A percentile compares a stretch with the other conserved stretches of the same genome.
Evolutionary conservation across 2,113 vertebrate genomes (phyloP).

Genomic region (Gorilla gorilla): DNA sequence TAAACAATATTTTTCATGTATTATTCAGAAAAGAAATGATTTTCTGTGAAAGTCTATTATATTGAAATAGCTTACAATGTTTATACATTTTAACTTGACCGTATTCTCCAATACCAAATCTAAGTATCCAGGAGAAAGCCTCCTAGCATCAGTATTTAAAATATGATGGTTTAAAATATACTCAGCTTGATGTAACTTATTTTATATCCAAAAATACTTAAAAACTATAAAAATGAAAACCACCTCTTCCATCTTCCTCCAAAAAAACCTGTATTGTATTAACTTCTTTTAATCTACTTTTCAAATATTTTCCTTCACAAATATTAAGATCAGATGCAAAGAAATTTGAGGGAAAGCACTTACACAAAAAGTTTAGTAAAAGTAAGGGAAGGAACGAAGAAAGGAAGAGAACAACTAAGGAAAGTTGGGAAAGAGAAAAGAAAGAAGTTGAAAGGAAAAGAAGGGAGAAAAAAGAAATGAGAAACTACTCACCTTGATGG

Average conservation of each 20-base stretch:
- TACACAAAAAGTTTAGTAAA: neutral
- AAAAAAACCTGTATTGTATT: neutral
- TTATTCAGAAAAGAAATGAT: neutral
- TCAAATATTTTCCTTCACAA: conserved; percentile 13
- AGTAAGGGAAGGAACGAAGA: neutral
- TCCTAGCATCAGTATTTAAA: neutral
- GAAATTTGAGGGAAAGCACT: neutral
- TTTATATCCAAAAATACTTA: neutral
- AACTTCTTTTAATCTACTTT: neutral
- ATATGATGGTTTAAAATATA: neutral
- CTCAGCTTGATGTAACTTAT: neutral
- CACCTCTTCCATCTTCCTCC: neutral
- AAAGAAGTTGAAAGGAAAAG: neutral
- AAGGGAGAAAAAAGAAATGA: no score
- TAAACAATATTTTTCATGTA: neutral
- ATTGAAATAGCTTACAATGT: neutral
- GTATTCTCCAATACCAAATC: conserved; percentile 8
- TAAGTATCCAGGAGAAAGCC: neutral
- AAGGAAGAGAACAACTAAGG: neutral
- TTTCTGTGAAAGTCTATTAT: neutral
- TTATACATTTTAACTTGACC: neutral
- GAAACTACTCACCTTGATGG: neutral
- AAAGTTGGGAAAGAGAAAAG: neutral
- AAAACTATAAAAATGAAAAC: conserved; percentile 18
- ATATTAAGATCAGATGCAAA: neutral